Evolutionary conservation across 2,113 vertebrate genomes (phyloP), one percentile per base, ranked within the genome.

Genomic region (Nerophis ophidion): DNA sequence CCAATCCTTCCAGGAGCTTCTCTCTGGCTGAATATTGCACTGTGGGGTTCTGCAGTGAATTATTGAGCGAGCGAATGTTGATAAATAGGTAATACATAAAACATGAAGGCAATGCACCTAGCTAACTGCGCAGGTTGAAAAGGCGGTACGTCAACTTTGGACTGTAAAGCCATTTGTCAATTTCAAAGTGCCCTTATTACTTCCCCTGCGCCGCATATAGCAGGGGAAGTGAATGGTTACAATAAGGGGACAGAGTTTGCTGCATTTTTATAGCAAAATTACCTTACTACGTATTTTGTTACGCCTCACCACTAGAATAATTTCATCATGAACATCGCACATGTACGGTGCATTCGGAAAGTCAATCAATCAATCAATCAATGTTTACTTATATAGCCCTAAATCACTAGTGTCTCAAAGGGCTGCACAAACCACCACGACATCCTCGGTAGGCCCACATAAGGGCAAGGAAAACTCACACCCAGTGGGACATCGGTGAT

Each of bases 11-110:
- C 53, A 57, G 17, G 13, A 53, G 47, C 26, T 66, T 56, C 68
- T 57, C 72, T 10, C 57, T 46, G 35, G 14, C 49, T 55, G 61
- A 70, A 75, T 66, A 67, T 76, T 75, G 75, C 61, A 65, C 15
- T 38, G 35, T 11, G 17, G 36, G 17, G 61, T 69, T 75, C 61
- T 66, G 62, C 71, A 50, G 61, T 62, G 50, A 73, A 52, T 64
- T 61, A 75, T 51, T 57, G 62, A 77, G 62, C 46, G 36, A 34
- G 49, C 14, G 40, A 50, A n/a, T 58, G 54, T 56, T 75, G 71
- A 78, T 81, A 79, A 75, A 85, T 73, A 80, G 17, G 10, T 48
- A 49, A 80, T 84, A 69, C 64, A 82, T 81, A 82, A 84, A 81
- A 84, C 76, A 82, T 84, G 74, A 81, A 70, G 70, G 65, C 55